These are phyloP conservation scores for Dolomedes plantarius DNA, from an alignment of 2,888 invertebrate species.

Conservation along the genomic window DNA sequence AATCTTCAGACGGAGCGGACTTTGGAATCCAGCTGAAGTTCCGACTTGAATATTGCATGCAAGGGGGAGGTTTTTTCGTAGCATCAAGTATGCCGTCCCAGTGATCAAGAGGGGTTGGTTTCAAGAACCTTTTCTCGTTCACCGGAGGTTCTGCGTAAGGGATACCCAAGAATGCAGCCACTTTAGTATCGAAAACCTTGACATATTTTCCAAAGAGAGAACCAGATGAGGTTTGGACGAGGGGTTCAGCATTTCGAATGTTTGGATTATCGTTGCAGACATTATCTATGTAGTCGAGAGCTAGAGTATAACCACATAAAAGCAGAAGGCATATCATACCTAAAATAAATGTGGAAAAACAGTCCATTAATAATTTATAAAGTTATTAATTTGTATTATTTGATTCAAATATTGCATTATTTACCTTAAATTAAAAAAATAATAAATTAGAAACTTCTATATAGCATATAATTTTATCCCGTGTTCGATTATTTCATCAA, in stretches of 20 bases:
- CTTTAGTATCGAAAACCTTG: constrained; percentile 49
- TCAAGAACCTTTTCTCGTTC: constrained; percentile 39
- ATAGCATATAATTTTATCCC: no score
- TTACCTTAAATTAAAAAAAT: no score
- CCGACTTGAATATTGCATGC: constrained; percentile 48
- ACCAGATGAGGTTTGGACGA: constrained; percentile 85
- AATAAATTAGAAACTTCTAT: no score
- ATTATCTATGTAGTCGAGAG: neutral
- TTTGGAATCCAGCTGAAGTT: constrained; percentile 28
- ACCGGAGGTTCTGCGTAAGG: constrained; percentile 67
- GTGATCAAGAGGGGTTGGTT: constrained; percentile 33
- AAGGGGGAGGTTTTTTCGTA: constrained; percentile 32
- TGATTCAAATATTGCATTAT: no score
- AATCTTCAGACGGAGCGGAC: constrained; percentile 81
- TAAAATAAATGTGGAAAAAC: no score
- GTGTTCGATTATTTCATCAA: no score
- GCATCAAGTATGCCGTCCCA: constrained; percentile 58
- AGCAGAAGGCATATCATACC: neutral
- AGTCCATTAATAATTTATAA: no score
- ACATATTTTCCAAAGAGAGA: constrained; percentile 82
- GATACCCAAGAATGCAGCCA: constrained; percentile 66
- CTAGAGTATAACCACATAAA: neutral
- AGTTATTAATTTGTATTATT: no score
- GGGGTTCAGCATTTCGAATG: constrained; percentile 78
- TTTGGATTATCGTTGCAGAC: constrained; percentile 20